These are phyloP conservation scores for Pandemis heparana DNA, from an alignment of 2,888 invertebrate species.

Conservation along the genomic window DNA sequence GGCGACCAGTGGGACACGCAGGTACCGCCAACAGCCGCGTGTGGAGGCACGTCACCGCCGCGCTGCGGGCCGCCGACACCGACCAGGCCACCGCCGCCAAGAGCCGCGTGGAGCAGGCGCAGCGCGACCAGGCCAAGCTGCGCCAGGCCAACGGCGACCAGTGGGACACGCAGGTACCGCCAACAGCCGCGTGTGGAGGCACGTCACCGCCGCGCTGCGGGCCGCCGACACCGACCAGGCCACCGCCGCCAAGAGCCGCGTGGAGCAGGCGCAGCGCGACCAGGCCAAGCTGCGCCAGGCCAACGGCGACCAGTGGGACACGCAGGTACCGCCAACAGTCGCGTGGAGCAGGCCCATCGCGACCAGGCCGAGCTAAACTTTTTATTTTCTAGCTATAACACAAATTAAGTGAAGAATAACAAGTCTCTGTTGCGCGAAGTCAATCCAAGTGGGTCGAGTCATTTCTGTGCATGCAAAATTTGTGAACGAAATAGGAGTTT, in stretches of 20 bases:
- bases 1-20: slow-evolving; percentile 91
- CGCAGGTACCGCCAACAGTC: slow-evolving; percentile 54
- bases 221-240: slow-evolving; percentile 49
- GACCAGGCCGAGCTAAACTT: slow-evolving; percentile 93
- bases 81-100: too few relatives aligned
- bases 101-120: slow-evolving; percentile 96
- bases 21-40: slow-evolving; percentile 93
- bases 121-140: slow-evolving; percentile 95
- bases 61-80: too few relatives aligned
- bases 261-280: slow-evolving; percentile 94
- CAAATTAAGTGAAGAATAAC: slow-evolving; percentile 87
- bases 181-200: too few relatives aligned
- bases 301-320: too few relatives aligned
- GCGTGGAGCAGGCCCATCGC: slow-evolving; percentile 97
- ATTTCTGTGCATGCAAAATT: too few relatives aligned
- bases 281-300: slow-evolving; percentile 88
- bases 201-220: too few relatives aligned
- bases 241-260: slow-evolving; percentile 83
- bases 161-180: slow-evolving; percentile 95
- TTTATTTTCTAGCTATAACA: too few relatives aligned
- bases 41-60: slow-evolving; percentile 95
- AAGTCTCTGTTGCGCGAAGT: slow-evolving; percentile 69
- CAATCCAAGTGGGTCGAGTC: not conserved
- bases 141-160: slow-evolving; percentile 90
- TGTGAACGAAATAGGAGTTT: too few relatives aligned